These are phyloP conservation scores for Oreochromis niloticus DNA, from an alignment of 2,113 vertebrate genomes.

Conservation along the genomic window DNA sequence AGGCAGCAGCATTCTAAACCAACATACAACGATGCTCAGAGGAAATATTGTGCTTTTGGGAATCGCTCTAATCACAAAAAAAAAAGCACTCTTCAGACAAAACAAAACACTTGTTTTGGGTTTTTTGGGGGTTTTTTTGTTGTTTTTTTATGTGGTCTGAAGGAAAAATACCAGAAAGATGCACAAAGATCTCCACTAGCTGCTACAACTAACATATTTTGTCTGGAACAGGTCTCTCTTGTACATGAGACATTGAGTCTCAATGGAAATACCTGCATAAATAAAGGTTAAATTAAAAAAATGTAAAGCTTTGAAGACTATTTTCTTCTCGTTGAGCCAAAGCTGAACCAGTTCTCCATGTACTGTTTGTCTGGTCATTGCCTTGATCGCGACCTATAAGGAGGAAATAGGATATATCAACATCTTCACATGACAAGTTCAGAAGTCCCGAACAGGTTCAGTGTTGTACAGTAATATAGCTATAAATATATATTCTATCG, in stretches of 20 bases:
- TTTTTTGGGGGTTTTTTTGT: fast-evolving
- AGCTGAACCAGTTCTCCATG: neutral
- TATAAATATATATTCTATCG: neutral
- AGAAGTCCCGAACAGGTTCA: neutral
- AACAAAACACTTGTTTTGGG: neutral
- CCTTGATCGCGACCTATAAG: neutral
- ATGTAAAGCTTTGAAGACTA: fast-evolving
- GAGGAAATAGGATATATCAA: neutral
- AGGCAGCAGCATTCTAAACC: neutral
- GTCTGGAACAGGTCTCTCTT: neutral
- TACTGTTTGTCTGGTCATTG: neutral
- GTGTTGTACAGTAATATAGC: neutral
- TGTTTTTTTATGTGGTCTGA: neutral
- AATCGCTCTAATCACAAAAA: neutral
- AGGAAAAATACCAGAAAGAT: neutral
- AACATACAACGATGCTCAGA: neutral
- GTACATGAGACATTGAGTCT: neutral
- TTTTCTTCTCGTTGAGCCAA: neutral
- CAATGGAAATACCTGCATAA: fast-evolving
- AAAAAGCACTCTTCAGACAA: fast-evolving
- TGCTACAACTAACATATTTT: neutral
- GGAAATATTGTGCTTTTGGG: neutral
- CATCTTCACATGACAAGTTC: neutral
- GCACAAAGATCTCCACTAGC: neutral
- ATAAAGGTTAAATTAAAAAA: neutral